Percentiles rank a stretch among this genome's conserved stretches.
Conservation (phyloP, 2,888 invertebrate genomes). For the Rugalucina vietnamica region DNA sequence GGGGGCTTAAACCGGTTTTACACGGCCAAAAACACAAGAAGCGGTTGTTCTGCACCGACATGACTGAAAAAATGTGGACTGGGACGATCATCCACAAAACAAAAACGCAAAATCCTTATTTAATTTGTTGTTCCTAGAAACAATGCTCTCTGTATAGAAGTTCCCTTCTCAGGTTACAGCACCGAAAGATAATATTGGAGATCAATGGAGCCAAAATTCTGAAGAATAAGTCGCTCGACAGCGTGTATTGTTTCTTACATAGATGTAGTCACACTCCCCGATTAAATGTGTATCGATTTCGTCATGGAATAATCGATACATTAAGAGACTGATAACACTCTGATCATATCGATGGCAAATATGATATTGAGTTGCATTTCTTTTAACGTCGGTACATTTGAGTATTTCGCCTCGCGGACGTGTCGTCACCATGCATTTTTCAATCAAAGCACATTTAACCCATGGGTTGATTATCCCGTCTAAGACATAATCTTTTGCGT, state of each 20-base stretch:
- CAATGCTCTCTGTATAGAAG: no score
- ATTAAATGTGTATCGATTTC: background rate
- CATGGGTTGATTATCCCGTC: background rate
- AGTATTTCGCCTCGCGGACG: background rate
- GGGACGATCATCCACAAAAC: no score
- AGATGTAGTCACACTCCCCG: background rate
- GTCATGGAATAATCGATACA: background rate
- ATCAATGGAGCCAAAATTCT: no score
- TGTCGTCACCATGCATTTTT: background rate
- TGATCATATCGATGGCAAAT: background rate
- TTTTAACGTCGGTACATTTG: background rate
- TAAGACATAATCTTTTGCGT: background rate
- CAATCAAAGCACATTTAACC: background rate
- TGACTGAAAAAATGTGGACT: no score
- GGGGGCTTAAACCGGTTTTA: no score
- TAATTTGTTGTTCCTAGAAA: no score
- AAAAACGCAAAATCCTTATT: no score
- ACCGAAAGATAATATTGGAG: no score
- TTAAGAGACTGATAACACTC: background rate
- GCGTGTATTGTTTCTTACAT: background rate
- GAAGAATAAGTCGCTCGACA: no score
- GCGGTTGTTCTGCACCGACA: no score
- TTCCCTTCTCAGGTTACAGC: no score
- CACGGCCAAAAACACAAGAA: no score
- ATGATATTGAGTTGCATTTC: background rate